A percentile compares a stretch with the other conserved stretches of the same genome.
phyloP scores from a whole-genome alignment of 1,140 invertebrate species.

The Conopomorpha cramerella region DNA sequence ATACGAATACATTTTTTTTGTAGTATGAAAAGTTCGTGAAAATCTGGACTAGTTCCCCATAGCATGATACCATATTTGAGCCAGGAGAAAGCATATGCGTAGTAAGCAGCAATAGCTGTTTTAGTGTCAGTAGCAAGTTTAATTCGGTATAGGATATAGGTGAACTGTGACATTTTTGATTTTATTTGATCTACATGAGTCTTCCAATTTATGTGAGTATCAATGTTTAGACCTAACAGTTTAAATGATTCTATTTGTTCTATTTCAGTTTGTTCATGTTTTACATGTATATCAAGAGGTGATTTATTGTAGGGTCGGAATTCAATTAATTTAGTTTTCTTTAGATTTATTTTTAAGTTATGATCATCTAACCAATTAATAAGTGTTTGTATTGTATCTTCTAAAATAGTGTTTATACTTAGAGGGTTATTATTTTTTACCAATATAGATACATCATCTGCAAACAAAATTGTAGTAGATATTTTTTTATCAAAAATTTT shows the following conservation, averaged over 20 bases:
- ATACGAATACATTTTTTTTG: background rate
- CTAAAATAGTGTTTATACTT: background rate
- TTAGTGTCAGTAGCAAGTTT: background rate
- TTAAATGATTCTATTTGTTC: background rate
- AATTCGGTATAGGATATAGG: background rate
- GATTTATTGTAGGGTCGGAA: background rate
- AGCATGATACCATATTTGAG: background rate
- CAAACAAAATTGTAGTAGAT: background rate
- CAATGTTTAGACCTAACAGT: background rate
- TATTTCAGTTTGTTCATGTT: background rate
- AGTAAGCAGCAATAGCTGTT: background rate
- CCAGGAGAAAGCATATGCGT: background rate
- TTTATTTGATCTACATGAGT: background rate
- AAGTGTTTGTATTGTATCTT: background rate
- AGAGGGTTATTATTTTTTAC: background rate
- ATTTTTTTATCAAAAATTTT: background rate
- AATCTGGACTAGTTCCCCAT: background rate
- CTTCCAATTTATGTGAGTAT: constrained; percentile 1
- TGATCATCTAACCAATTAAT: background rate
- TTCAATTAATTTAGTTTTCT: constrained; percentile 2
- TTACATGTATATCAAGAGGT: background rate
- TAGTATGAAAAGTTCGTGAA: background rate
- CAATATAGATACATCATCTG: constrained; percentile 1
- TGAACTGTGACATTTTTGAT: background rate
- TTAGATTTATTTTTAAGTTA: constrained; percentile 1